phyloP scores from a whole-genome alignment of 2,113 vertebrate species.

The Petrocephalus zakoni region DNA sequence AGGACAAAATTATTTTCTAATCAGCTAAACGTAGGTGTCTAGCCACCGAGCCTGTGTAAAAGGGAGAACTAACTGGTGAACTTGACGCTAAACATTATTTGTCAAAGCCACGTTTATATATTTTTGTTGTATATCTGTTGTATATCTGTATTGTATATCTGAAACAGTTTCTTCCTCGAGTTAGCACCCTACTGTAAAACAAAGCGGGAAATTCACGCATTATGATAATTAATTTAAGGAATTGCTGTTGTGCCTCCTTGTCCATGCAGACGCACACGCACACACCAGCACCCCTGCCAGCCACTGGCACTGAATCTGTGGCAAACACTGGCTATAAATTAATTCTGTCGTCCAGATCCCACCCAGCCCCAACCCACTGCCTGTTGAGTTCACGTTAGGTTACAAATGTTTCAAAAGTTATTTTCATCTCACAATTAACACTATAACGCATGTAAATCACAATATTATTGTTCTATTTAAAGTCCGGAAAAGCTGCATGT shows the following conservation, averaged over 20 bases:
- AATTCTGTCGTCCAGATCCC: not conserved
- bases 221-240: not conserved
- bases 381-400: not conserved
- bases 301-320: not conserved
- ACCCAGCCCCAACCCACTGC: not conserved
- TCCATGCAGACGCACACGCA: too few relatives aligned
- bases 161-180: not conserved
- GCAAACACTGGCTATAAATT: not conserved
- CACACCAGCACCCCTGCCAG: not conserved
- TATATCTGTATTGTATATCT: too few relatives aligned
- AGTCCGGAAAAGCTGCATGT: not conserved
- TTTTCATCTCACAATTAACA: not conserved
- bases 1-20: too few relatives aligned
- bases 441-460: not conserved
- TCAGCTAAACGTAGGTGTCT: too few relatives aligned
- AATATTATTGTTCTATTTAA: not conserved
- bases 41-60: too few relatives aligned
- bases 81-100: too few relatives aligned
- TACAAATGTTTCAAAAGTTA: not conserved
- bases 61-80: too few relatives aligned
- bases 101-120: too few relatives aligned
- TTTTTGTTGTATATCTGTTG: too few relatives aligned
- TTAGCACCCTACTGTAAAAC: not conserved
- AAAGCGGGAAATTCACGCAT: not conserved
- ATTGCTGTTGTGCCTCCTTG: not conserved